Base-by-base conservation (phyloP, 2,113 vertebrate species). In the Marmota flaviventris region DNA sequence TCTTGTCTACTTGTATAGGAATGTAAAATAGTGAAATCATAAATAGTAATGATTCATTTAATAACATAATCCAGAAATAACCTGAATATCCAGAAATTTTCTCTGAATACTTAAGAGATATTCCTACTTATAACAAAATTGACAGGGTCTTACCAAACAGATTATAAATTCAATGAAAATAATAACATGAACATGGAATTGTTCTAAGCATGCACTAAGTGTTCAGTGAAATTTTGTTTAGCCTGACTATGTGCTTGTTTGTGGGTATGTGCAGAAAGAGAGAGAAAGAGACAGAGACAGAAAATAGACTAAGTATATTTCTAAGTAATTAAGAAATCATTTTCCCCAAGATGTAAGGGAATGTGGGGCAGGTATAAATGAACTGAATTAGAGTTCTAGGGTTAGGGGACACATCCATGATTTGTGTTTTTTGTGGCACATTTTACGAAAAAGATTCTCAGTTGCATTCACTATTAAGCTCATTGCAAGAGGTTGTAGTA, bases 381-480 rank as follows among this genome's bases (percentile, higher is more conserved):
- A 4, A 39, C 4, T 39, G 24, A 73, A 51, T 4, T 29, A 2
- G 27, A 34, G 10, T 6, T 4, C 2, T 27, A 6, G 1, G 1
- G 1, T 4, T 5, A 73, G 4, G n/a, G 20, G 17, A 2, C 5
- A 12, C 45, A 81, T 5, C 1, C 4, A n/a, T 27, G 34, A 78
- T 42, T 48, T 48, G 4, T 78, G 27, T 51, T 37, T 11, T 8
- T 39, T 7, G 10, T 42, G 4, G 69, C 2, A 48, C 7, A 5
- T 8, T 37, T 3, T 91, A 63, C 53, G 20, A 86, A n/a, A 37
- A 65, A 39, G 5, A 51, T 37, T 2, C 7, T 37, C 29, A 10
- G 0, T 5, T 8, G 53, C 42, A 24, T 4, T 8, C 4, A 4
- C 0, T 32, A 8, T 6, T 1, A 53, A 34, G 11, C 0, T 24